Percentiles rank a stretch among this genome's conserved stretches.
These are phyloP conservation scores for Henicopernis longicauda DNA, from an alignment of 2,113 vertebrate species.

Conservation along the genomic window DNA sequence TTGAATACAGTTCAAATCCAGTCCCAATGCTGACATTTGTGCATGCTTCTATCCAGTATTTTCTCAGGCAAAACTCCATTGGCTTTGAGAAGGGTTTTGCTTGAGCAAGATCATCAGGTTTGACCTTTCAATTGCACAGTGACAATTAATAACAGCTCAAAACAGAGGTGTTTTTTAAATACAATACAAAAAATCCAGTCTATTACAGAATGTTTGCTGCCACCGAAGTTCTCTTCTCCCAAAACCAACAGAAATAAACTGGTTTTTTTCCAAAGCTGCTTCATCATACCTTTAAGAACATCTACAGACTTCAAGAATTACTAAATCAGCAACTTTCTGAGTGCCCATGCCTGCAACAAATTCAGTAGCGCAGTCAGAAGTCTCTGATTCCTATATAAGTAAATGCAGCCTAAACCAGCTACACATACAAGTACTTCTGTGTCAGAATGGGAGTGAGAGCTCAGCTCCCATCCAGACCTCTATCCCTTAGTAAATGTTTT, in stretches of 20 bases:
- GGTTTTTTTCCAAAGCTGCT: background rate
- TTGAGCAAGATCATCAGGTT: conserved; percentile 35
- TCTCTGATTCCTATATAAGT: background rate
- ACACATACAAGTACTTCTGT: background rate
- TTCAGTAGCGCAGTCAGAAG: background rate
- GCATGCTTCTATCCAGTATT: conserved; percentile 29
- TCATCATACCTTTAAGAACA: background rate
- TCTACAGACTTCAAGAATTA: background rate
- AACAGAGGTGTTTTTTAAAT: background rate
- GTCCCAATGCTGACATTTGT: conserved; percentile 49
- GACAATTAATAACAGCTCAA: conserved; percentile 52
- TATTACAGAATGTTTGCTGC: background rate
- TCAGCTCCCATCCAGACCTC: background rate
- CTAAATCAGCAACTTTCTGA: conserved; percentile 8
- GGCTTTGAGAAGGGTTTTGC: conserved; percentile 34
- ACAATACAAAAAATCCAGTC: conserved; percentile 15
- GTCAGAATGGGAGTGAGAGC: background rate
- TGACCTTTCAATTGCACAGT: conserved; percentile 58
- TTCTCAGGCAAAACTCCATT: conserved; percentile 60
- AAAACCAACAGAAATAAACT: conserved; percentile 30
- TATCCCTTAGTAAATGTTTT: background rate
- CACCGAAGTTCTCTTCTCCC: conserved; percentile 3
- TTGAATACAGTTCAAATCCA: conserved; percentile 24
- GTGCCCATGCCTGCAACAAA: background rate
- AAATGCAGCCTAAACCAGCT: background rate